phyloP scores from a whole-genome alignment of 2,888 invertebrate species.

The Sarcophaga variegata region DNA sequence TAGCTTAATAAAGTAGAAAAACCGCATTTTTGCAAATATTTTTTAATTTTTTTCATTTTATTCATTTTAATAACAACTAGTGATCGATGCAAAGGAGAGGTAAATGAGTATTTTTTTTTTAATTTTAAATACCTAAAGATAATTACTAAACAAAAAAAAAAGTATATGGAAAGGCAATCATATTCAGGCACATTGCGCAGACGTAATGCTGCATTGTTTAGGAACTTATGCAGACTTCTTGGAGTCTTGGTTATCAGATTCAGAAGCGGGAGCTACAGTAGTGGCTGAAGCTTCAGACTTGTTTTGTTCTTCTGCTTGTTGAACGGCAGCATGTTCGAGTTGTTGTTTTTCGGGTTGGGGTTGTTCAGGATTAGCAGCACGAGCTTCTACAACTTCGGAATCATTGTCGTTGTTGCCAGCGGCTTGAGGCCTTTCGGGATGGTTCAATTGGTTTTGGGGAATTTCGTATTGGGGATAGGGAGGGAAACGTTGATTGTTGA shows the following conservation, averaged over 20 bases:
- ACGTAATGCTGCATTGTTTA: not conserved
- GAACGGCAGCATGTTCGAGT: slow-evolving; percentile 4
- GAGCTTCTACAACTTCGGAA: slow-evolving; percentile 77
- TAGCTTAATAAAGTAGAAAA: no score
- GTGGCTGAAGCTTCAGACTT: slow-evolving; percentile 48
- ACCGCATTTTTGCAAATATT: slow-evolving; percentile 4
- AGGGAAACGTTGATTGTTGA: slow-evolving; percentile 69
- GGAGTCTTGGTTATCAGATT: slow-evolving; percentile 20
- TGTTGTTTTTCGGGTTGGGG: slow-evolving; percentile 37
- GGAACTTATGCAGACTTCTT: slow-evolving; percentile 57
- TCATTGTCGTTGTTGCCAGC: slow-evolving; percentile 70
- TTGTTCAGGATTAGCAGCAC: slow-evolving; percentile 66
- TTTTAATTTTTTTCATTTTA: slow-evolving; percentile 27
- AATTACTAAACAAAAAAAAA: slow-evolving; percentile 49
- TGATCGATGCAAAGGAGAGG: slow-evolving; percentile 20
- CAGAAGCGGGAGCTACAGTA: slow-evolving; percentile 72
- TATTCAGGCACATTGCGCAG: slow-evolving; percentile 43
- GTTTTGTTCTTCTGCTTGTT: slow-evolving; percentile 4
- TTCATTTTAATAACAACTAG: slow-evolving; percentile 47
- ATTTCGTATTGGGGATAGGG: slow-evolving; percentile 72
- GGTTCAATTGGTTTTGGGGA: slow-evolving; percentile 58
- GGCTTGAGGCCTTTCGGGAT: slow-evolving; percentile 60
- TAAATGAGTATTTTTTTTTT: not conserved
- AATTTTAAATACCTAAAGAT: slow-evolving; percentile 59
- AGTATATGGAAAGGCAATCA: slow-evolving; percentile 51